Conservation (phyloP, 2,888 invertebrate genomes). For the Antitype chi region DNA sequence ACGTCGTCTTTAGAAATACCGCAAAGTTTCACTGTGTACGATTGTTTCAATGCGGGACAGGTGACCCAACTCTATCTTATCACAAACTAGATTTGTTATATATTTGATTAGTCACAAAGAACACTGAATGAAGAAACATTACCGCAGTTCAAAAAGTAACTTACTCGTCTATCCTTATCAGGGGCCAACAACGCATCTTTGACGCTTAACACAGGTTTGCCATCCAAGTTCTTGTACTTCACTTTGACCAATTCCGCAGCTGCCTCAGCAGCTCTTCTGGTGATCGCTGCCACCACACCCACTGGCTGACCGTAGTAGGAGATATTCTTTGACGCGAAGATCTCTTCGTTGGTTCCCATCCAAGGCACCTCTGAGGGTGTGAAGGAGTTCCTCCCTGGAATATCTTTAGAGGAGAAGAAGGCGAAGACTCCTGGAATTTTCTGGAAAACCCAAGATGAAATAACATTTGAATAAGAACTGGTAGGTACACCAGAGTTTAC, state of each 20-base stretch:
- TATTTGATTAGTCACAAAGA: not conserved
- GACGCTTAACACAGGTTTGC: constrained; percentile 84
- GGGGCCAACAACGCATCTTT: constrained; percentile 88
- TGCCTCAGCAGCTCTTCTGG: constrained; percentile 83
- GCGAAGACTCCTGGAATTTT: constrained; percentile 92
- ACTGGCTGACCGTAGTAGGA: constrained; percentile 93
- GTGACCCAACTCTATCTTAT: not conserved
- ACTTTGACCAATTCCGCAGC: constrained; percentile 87
- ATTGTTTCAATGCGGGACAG: too few species aligned
- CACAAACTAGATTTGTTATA: not conserved
- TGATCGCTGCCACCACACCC: constrained; percentile 93
- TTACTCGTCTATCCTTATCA: constrained; percentile 83
- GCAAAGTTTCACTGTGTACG: too few species aligned
- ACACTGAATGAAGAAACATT: not conserved
- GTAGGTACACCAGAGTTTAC: not conserved
- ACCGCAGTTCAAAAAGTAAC: constrained; percentile 34
- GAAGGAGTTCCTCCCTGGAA: constrained; percentile 93
- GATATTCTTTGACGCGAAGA: constrained; percentile 89
- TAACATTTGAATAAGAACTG: not conserved
- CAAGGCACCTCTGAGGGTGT: constrained; percentile 81
- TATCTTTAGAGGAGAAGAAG: constrained; percentile 92
- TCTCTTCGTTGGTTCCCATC: constrained; percentile 84
- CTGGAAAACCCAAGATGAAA: constrained; percentile 77
- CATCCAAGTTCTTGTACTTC: constrained; percentile 86
- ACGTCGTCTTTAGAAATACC: too few species aligned